phyloP scores from a whole-genome alignment of 1,140 invertebrate species.

The Caerostris darwini region DNA sequence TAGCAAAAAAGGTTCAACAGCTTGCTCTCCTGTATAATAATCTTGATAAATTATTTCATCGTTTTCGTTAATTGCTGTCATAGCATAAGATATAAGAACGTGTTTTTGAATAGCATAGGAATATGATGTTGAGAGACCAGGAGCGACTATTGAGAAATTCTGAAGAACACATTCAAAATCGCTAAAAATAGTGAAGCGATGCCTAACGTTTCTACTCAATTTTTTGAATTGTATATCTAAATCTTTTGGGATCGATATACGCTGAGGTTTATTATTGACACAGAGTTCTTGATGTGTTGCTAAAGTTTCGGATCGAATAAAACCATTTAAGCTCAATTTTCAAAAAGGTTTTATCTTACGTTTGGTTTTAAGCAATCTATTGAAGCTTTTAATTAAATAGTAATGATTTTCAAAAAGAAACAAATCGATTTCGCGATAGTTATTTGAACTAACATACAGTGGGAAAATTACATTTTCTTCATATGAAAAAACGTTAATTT shows the following conservation, averaged over 20 bases:
- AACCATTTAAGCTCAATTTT: background rate
- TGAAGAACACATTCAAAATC: constrained; percentile 38
- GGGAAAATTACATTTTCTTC: background rate
- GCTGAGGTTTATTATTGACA: constrained; percentile 25
- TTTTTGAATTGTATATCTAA: constrained; percentile 7
- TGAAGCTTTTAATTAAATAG: constrained; percentile 50
- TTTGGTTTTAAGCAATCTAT: background rate
- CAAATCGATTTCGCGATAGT: constrained; percentile 5
- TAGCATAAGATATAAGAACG: background rate
- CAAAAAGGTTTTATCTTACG: background rate
- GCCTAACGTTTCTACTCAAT: background rate
- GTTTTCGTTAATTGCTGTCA: background rate
- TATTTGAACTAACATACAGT: background rate
- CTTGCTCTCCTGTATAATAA: background rate
- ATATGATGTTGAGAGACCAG: background rate
- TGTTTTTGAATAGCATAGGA: background rate
- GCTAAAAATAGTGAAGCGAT: constrained; percentile 34
- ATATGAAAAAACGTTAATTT: background rate
- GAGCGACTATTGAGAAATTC: background rate
- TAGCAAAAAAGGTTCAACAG: background rate
- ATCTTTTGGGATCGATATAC: background rate
- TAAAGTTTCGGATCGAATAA: background rate
- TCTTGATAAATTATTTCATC: constrained; percentile 35
- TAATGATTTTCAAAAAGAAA: constrained; percentile 42
- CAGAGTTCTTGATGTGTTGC: too few relatives aligned